phyloP scores from a whole-genome alignment of 2,113 vertebrate species.

The Lamprologus sp. region DNA sequence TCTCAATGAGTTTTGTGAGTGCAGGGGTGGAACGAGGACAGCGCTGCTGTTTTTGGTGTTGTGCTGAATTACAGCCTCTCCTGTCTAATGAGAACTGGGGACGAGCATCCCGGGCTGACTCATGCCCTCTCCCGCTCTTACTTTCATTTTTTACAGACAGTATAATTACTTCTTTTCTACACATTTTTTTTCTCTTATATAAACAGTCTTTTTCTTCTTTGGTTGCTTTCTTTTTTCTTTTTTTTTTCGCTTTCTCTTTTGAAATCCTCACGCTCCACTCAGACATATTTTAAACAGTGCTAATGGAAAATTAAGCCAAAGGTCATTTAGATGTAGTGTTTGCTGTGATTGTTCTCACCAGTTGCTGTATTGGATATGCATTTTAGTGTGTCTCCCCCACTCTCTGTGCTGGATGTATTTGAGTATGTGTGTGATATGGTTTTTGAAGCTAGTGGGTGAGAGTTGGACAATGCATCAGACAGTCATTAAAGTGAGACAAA shows the following conservation, averaged over 20 bases:
- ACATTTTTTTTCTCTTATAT: not conserved
- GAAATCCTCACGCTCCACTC: slow-evolving; percentile 14
- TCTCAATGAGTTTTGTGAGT: not conserved
- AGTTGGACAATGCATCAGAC: slow-evolving; percentile 42
- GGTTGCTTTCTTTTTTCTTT: not conserved
- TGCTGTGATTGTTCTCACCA: slow-evolving; percentile 23
- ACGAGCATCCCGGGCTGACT: not conserved
- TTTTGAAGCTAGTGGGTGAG: slow-evolving; percentile 29
- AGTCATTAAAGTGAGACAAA: slow-evolving; percentile 17
- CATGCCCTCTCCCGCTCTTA: not conserved
- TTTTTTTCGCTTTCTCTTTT: not conserved
- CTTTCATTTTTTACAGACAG: not conserved
- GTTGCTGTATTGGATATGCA: not conserved
- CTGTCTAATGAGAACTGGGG: not conserved
- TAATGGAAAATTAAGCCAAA: slow-evolving; percentile 56
- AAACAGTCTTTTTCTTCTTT: not conserved
- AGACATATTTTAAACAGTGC: slow-evolving; percentile 16
- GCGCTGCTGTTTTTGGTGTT: not conserved
- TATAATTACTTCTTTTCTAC: not conserved
- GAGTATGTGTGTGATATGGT: not conserved
- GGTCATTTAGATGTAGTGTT: slow-evolving; percentile 26
- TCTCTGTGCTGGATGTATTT: not conserved
- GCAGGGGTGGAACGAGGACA: not conserved
- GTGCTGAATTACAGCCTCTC: not conserved
- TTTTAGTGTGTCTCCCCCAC: not conserved